Percentiles rank a stretch among this genome's conserved stretches.
Conservation (phyloP, 1,140 invertebrate genomes). For the Pollicipes pollicipes region DNA sequence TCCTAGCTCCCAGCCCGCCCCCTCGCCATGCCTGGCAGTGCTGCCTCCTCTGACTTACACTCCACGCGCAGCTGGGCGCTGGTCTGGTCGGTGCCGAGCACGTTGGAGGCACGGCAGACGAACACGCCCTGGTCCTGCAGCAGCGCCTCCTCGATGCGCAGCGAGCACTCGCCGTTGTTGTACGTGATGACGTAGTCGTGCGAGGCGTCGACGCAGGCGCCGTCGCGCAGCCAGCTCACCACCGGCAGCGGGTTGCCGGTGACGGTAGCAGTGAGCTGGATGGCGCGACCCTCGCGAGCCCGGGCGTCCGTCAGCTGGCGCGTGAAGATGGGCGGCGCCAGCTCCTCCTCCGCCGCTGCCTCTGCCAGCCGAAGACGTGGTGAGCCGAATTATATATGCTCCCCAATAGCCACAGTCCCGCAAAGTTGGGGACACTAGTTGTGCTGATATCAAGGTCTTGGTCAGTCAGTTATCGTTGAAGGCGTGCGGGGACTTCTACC, state of each 20-base stretch:
- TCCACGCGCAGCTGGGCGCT: slow-evolving; percentile 30
- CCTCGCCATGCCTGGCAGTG: too few species aligned
- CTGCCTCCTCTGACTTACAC: slow-evolving; percentile 27
- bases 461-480: too few species aligned
- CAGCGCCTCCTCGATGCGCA: slow-evolving; percentile 40
- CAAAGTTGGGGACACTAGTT: too few species aligned
- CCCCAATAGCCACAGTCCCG: too few species aligned
- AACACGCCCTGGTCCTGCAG: slow-evolving; percentile 40
- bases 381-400: too few species aligned
- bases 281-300: slow-evolving; percentile 39
- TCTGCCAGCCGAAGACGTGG: too few species aligned
- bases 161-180: slow-evolving; percentile 37
- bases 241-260: slow-evolving; percentile 51
- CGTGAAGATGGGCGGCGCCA: slow-evolving; percentile 24
- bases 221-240: slow-evolving; percentile 60
- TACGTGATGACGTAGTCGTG: slow-evolving; percentile 41
- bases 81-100: slow-evolving; percentile 32
- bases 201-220: slow-evolving; percentile 48
- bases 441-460: too few species aligned
- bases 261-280: slow-evolving; percentile 48
- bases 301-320: slow-evolving; percentile 41
- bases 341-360: not conserved
- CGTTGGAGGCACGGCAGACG: slow-evolving; percentile 35
- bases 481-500: too few species aligned
- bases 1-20: too few species aligned